Conservation (phyloP, 2,888 invertebrate species). For the Pristionchus arcanus region DNA sequence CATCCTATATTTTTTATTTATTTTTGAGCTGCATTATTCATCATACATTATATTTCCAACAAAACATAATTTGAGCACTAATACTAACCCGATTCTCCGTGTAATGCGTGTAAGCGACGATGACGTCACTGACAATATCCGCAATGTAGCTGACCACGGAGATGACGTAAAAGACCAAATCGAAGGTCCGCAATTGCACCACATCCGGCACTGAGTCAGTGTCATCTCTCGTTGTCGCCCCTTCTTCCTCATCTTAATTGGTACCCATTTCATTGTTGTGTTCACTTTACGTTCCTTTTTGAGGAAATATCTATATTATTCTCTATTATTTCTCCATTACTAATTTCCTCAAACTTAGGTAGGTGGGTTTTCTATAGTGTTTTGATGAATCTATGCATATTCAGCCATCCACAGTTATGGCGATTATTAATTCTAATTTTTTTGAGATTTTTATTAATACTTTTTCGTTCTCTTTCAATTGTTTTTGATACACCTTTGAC, state of each 20-base stretch:
- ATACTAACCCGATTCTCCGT: constrained; percentile 62
- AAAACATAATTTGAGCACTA: neutral
- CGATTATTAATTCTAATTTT: too few species aligned
- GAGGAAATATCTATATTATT: too few species aligned
- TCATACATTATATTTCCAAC: too few species aligned
- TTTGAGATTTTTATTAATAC: neutral
- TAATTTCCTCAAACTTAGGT: too few species aligned
- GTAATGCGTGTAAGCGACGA: constrained; percentile 64
- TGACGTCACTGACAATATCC: constrained; percentile 67
- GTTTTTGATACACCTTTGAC: neutral
- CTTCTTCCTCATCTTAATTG: neutral
- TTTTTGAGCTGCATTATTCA: too few species aligned
- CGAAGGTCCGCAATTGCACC: constrained; percentile 65
- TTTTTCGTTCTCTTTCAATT: neutral
- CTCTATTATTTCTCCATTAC: too few species aligned
- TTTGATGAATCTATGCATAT: too few species aligned
- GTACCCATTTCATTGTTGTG: neutral
- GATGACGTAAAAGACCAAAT: constrained; percentile 69
- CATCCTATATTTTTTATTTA: too few species aligned
- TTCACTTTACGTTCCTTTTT: too few species aligned
- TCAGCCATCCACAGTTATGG: too few species aligned
- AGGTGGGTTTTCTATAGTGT: too few species aligned
- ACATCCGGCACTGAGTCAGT: constrained; percentile 68
- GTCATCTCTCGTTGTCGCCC: constrained; percentile 43
- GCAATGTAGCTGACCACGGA: constrained; percentile 68